These are phyloP conservation scores for Orthonychiurus folsomi DNA, from an alignment of 2,888 invertebrate genomes.

Conservation along the genomic window DNA sequence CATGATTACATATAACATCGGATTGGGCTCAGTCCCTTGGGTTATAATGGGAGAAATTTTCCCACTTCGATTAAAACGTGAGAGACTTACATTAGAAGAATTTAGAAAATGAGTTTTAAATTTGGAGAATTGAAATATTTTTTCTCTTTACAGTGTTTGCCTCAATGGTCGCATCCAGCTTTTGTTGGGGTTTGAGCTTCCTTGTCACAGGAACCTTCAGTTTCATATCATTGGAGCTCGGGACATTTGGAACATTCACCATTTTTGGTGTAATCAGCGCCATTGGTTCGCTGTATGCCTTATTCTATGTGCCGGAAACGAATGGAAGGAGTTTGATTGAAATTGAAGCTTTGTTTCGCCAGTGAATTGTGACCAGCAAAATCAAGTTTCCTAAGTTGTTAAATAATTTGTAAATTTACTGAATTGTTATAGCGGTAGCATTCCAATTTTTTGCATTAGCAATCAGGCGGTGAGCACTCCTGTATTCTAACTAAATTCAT, in stretches of 20 bases:
- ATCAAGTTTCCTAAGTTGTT: neutral
- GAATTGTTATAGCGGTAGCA: neutral
- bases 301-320: constrained; percentile 65
- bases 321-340: constrained; percentile 65
- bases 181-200: constrained; percentile 68
- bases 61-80: constrained; percentile 58
- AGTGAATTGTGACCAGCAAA: neutral
- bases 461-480: no score
- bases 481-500: no score
- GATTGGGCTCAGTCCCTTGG: constrained; percentile 50
- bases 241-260: neutral
- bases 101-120: constrained; percentile 1
- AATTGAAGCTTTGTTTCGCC: constrained; percentile 48
- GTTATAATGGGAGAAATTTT: constrained; percentile 55
- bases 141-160: constrained; percentile 45
- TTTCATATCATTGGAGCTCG: constrained; percentile 20
- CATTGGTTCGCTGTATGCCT: constrained; percentile 18
- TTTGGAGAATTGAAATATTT: constrained; percentile 1
- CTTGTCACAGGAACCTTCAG: constrained; percentile 43
- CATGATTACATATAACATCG: constrained; percentile 60
- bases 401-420: neutral
- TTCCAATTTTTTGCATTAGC: no score
- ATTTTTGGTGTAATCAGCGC: constrained; percentile 23
- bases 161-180: constrained; percentile 62
- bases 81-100: no score